Evolutionary conservation across 2,113 vertebrate genomes (phyloP).

Genomic region (Eleginops maclovinus): DNA sequence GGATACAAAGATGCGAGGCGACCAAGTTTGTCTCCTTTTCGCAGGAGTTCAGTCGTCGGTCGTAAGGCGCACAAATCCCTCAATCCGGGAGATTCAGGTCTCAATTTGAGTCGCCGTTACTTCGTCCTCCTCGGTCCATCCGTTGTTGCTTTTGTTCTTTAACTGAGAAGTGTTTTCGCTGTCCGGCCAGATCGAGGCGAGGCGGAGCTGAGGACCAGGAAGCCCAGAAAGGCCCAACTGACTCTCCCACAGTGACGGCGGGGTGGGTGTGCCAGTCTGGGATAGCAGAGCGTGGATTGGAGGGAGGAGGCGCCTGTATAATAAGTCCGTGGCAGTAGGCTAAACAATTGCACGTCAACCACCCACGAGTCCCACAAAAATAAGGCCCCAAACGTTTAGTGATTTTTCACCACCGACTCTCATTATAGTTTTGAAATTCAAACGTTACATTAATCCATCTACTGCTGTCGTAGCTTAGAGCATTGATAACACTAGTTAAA

Average conservation of each 20-base stretch:
- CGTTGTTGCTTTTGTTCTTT: constrained; percentile 86
- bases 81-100: constrained; percentile 30
- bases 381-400: constrained; percentile 4
- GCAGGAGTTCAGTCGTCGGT: constrained; percentile 59
- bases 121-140: constrained; percentile 61
- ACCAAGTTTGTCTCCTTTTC: constrained; percentile 73
- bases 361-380: constrained; percentile 5
- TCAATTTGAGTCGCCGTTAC: constrained; percentile 43
- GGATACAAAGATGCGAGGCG: constrained; percentile 68
- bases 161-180: constrained; percentile 83
- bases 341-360: constrained; percentile 33
- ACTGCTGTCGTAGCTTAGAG: too few relatives aligned
- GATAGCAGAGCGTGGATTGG: constrained; percentile 74
- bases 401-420: not conserved
- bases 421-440: not conserved
- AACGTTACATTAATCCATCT: not conserved
- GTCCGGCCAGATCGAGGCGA: constrained; percentile 84
- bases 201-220: constrained; percentile 84
- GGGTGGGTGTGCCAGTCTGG: constrained; percentile 76
- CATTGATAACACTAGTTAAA: too few relatives aligned
- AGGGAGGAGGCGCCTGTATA: constrained; percentile 68
- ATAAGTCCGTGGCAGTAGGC: constrained; percentile 52
- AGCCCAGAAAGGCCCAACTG: constrained; percentile 79
- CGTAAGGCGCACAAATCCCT: constrained; percentile 5
- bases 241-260: constrained; percentile 76